Conservation (phyloP, 1,140 invertebrate genomes). For the Diachasmimorpha longicaudata region DNA sequence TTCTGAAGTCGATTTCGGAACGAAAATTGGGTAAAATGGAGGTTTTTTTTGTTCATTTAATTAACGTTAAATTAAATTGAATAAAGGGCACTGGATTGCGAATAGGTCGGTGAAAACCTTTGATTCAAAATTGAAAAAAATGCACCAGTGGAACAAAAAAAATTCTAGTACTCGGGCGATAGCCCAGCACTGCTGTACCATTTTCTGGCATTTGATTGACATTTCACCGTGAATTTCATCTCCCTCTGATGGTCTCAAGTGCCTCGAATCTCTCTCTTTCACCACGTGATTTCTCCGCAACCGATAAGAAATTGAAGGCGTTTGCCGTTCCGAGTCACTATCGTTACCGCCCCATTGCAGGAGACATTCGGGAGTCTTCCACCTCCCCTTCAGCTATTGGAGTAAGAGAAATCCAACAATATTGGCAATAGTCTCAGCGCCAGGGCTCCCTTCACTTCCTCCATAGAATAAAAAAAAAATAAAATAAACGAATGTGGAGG, state of each 20-base stretch:
- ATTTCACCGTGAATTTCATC: not conserved
- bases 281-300: not conserved
- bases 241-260: not conserved
- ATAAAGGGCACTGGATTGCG: too few species aligned
- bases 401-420: slow-evolving; percentile 23
- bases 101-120: too few species aligned
- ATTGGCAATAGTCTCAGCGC: slow-evolving; percentile 23
- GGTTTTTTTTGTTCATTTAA: too few species aligned
- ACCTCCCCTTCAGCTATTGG: not conserved
- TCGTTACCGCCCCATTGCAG: slow-evolving; percentile 25
- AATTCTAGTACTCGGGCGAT: not conserved
- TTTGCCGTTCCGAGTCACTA: not conserved
- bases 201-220: slow-evolving; percentile 1
- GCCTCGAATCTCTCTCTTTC: not conserved
- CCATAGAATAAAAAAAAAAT: not conserved
- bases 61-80: too few species aligned
- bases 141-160: not conserved
- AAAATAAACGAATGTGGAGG: not conserved
- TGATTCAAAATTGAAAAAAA: not conserved
- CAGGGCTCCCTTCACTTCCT: not conserved
- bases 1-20: too few species aligned
- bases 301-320: slow-evolving; percentile 26
- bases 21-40: too few species aligned
- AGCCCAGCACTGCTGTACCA: not conserved
- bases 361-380: slow-evolving; percentile 18